Conservation (phyloP, 2,797 vertebrate genomes). For the Bovichtus diacanthus region DNA sequence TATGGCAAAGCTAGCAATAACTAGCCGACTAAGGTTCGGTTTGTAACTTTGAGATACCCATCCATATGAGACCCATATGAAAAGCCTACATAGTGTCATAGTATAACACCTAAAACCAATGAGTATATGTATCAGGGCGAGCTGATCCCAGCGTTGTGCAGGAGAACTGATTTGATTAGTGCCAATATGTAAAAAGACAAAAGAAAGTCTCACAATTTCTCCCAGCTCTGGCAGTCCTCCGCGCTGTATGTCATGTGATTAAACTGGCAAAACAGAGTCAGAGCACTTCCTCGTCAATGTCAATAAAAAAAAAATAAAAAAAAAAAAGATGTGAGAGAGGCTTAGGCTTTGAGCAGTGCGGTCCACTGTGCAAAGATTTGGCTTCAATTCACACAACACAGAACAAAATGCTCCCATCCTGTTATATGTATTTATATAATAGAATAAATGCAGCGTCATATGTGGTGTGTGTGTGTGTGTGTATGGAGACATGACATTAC, state of each 20-base stretch:
- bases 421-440: too few species aligned
- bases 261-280: neutral
- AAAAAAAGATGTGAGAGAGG: neutral
- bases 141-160: neutral
- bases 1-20: too few species aligned
- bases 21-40: neutral
- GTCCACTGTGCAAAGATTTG: neutral
- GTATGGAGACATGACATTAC: conserved; percentile 10
- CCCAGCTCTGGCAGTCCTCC: too few species aligned
- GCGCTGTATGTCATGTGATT: neutral
- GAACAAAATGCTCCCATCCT: neutral
- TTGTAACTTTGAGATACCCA: too few species aligned
- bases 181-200: neutral
- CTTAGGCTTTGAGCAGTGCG: neutral
- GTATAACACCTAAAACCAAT: neutral
- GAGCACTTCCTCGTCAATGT: neutral
- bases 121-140: too few species aligned
- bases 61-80: neutral
- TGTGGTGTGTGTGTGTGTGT: neutral
- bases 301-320: neutral
- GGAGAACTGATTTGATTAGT: neutral
- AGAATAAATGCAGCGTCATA: neutral
- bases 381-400: neutral
- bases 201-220: neutral
- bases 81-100: neutral